Percentiles rank a stretch among this genome's conserved stretches.
Conservation (phyloP, 2,113 vertebrate genomes). For the Varanus salvator region DNA sequence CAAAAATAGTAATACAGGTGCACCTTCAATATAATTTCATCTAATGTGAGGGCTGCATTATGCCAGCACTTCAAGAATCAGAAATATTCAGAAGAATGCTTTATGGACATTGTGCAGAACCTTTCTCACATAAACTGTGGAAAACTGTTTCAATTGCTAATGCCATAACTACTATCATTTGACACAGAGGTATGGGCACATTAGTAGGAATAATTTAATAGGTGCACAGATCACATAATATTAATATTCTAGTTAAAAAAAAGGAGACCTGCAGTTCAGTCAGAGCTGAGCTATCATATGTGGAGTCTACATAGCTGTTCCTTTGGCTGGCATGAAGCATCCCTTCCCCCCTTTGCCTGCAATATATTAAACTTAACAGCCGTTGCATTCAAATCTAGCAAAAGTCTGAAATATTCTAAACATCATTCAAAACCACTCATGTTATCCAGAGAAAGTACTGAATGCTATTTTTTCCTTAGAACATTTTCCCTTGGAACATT, state of each 20-base stretch:
- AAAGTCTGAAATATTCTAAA: neutral
- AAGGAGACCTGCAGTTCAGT: neutral
- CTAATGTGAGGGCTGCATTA: neutral
- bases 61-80: neutral
- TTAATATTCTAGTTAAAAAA: neutral
- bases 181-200: slow-evolving; percentile 2
- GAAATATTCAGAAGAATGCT: neutral
- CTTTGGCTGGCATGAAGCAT: neutral
- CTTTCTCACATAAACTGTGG: neutral
- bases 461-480: neutral
- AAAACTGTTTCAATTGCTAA: slow-evolving; percentile 18
- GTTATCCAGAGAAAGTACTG: neutral
- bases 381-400: neutral
- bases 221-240: neutral
- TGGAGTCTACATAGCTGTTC: neutral
- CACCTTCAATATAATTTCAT: neutral
- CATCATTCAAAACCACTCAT: neutral
- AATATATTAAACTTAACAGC: neutral
- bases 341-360: neutral
- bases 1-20: neutral
- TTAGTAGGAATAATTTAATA: slow-evolving; percentile 11
- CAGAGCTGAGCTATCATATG: neutral
- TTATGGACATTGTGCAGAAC: slow-evolving; percentile 1
- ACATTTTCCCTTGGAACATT: neutral
- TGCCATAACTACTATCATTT: slow-evolving; percentile 1